These are phyloP conservation scores for Naja naja DNA, from an alignment of 2,113 vertebrate species.

Conservation along the genomic window DNA sequence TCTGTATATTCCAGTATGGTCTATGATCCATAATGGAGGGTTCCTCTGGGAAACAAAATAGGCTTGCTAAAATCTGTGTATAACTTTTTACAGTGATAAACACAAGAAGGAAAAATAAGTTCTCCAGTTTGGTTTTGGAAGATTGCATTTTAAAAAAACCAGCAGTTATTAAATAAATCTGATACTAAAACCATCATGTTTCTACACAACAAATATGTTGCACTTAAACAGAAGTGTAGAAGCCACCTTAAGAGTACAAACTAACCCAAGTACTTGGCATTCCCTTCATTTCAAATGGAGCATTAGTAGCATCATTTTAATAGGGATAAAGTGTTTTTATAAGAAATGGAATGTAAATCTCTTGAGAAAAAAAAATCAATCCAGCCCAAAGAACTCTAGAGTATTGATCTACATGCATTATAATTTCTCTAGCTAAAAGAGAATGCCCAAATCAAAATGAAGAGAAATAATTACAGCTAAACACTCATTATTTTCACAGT, in stretches of 20 bases:
- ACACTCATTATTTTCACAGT: slow-evolving; percentile 43
- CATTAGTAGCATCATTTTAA: slow-evolving; percentile 70
- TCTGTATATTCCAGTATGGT: not conserved
- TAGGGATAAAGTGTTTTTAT: slow-evolving; percentile 72
- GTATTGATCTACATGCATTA: slow-evolving; percentile 68
- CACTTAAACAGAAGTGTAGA: slow-evolving; percentile 64
- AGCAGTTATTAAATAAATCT: slow-evolving; percentile 33
- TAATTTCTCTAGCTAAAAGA: slow-evolving; percentile 65
- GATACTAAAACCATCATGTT: slow-evolving; percentile 54
- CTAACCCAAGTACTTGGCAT: slow-evolving; percentile 69
- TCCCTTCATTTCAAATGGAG: slow-evolving; percentile 72
- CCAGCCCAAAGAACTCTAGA: slow-evolving; percentile 62
- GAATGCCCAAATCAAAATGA: slow-evolving; percentile 55
- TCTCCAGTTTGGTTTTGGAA: not conserved
- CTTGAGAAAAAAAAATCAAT: slow-evolving; percentile 72
- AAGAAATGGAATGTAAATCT: slow-evolving; percentile 73
- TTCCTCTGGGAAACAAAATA: not conserved
- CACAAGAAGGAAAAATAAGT: not conserved
- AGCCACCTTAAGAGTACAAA: slow-evolving; percentile 63
- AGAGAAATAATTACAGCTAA: slow-evolving; percentile 47
- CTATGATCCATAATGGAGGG: not conserved
- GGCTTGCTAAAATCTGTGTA: not conserved
- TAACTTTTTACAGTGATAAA: not conserved
- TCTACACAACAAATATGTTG: slow-evolving; percentile 63
- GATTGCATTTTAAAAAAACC: not conserved